Evolutionary conservation across 2,797 vertebrate genomes (phyloP).

Genomic region (Decapterus maruadsi): DNA sequence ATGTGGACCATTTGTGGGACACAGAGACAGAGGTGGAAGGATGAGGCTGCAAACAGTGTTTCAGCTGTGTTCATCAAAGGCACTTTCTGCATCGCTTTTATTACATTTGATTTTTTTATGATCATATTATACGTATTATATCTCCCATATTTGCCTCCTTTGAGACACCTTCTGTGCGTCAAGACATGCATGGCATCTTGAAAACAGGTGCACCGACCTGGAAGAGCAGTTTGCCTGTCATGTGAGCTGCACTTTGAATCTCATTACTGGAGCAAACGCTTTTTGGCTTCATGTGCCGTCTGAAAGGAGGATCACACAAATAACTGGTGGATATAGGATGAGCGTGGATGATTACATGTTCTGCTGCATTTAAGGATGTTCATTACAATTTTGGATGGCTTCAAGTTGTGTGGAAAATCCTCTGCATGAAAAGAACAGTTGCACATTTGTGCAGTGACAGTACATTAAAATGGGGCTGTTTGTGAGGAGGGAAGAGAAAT

Average conservation of each 20-base stretch:
- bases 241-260: slow-evolving; percentile 15
- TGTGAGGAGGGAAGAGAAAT: slow-evolving; percentile 12
- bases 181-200: slow-evolving; percentile 18
- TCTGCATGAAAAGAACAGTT: slow-evolving; percentile 20
- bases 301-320: slow-evolving; percentile 7
- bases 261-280: slow-evolving; percentile 17
- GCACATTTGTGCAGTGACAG: slow-evolving; percentile 13
- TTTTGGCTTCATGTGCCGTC: slow-evolving; percentile 17
- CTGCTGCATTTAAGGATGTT: slow-evolving; percentile 20
- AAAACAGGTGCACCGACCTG: slow-evolving; percentile 27
- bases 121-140: not conserved
- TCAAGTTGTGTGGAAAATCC: not conserved
- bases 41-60: slow-evolving; percentile 5
- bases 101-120: not conserved
- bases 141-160: slow-evolving; percentile 1
- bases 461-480: not conserved
- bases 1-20: slow-evolving; percentile 31
- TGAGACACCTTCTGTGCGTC: slow-evolving; percentile 6
- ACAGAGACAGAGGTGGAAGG: slow-evolving; percentile 7
- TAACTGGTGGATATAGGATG: slow-evolving; percentile 9
- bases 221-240: slow-evolving; percentile 17
- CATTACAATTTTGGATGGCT: slow-evolving; percentile 8
- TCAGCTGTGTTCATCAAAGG: not conserved
- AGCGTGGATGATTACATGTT: slow-evolving; percentile 27
- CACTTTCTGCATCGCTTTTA: not conserved